Conservation (phyloP, 2,113 vertebrate genomes). For the Xenotilapia longispinis region DNA sequence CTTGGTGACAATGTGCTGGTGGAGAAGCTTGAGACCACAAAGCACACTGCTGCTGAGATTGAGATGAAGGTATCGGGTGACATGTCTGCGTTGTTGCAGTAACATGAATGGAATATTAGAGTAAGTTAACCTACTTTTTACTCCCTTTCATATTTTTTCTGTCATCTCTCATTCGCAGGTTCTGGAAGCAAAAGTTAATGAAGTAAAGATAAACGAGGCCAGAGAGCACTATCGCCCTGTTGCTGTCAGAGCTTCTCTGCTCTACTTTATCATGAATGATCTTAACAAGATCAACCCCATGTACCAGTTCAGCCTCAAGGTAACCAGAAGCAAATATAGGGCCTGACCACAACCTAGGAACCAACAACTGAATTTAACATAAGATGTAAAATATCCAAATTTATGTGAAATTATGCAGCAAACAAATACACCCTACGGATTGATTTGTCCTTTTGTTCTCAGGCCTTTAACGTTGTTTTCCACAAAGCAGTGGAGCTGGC, state of each 20-base stretch:
- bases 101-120: not conserved
- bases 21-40: slow-evolving; percentile 79
- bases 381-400: not conserved
- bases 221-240: slow-evolving; percentile 74
- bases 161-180: slow-evolving; percentile 46
- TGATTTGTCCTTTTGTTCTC: not conserved
- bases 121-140: not conserved
- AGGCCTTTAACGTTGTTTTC: slow-evolving; percentile 78
- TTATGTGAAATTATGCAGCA: not conserved
- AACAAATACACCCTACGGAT: not conserved
- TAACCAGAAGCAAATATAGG: not conserved
- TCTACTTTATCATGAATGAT: slow-evolving; percentile 81
- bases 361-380: not conserved
- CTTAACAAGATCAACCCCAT: slow-evolving; percentile 82
- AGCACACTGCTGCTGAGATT: slow-evolving; percentile 72
- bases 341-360: not conserved
- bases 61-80: slow-evolving; percentile 70
- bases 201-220: slow-evolving; percentile 77
- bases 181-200: slow-evolving; percentile 76
- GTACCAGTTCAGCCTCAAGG: slow-evolving; percentile 83
- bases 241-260: slow-evolving; percentile 72
- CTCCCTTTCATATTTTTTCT: not conserved
- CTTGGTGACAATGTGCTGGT: slow-evolving; percentile 68
- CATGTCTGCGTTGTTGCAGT: not conserved
- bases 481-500: slow-evolving; percentile 71